A percentile compares a stretch with the other conserved stretches of the same genome.
phyloP scores from a whole-genome alignment of 2,797 vertebrate species.

The Enteromius trimaculatus region DNA sequence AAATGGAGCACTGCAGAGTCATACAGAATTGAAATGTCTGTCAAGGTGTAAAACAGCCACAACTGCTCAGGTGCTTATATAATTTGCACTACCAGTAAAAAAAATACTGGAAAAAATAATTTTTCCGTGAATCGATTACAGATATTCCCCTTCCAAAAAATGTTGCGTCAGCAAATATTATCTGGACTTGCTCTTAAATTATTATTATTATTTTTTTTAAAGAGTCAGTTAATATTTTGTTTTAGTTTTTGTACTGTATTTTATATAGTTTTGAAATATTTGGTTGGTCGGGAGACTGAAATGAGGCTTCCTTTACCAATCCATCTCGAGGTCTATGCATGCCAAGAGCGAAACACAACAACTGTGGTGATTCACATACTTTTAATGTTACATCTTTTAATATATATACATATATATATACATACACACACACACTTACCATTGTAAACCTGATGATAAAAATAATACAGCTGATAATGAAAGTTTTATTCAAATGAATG shows the following conservation, averaged over 20 bases:
- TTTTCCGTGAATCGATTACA: not conserved
- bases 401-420: no score
- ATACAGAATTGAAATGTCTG: not conserved
- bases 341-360: not conserved
- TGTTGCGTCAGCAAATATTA: not conserved
- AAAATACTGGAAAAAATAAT: no score
- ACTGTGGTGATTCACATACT: not conserved
- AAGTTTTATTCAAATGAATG: not conserved
- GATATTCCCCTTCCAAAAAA: not conserved
- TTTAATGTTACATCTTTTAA: not conserved
- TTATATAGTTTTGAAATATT: not conserved
- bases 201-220: no score
- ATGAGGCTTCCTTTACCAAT: slow-evolving; percentile 4
- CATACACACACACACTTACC: no score
- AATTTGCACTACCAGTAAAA: not conserved
- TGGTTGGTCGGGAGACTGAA: not conserved
- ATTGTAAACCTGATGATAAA: not conserved
- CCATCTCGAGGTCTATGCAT: not conserved
- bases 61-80: not conserved
- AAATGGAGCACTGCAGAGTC: not conserved
- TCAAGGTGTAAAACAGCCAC: not conserved
- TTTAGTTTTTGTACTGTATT: not conserved
- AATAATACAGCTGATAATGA: not conserved
- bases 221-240: not conserved
- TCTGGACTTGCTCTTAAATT: not conserved